phyloP scores from a whole-genome alignment of 2,888 invertebrate species.

The Theretra japonica region DNA sequence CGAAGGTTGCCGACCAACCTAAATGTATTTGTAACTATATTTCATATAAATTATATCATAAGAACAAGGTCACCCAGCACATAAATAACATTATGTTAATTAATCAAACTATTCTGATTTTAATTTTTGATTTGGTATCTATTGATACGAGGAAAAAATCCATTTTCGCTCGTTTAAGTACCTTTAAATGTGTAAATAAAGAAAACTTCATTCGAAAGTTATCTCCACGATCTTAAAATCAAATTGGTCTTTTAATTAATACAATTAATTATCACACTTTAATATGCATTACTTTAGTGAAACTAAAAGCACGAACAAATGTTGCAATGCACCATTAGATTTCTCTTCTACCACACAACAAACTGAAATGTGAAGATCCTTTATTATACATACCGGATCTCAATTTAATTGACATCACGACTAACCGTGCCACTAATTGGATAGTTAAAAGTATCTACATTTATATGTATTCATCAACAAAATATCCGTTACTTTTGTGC shows the following conservation, averaged over 20 bases:
- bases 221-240: no score
- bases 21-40: conserved; percentile 18
- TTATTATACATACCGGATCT: not conserved
- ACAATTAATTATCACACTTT: no score
- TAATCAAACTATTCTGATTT: conserved; percentile 14
- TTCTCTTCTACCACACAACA: no score
- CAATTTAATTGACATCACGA: not conserved
- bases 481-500: conserved; percentile 9
- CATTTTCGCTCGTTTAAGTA: no score
- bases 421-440: not conserved
- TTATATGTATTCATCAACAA: not conserved
- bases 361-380: not conserved
- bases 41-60: conserved; percentile 24
- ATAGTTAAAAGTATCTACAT: not conserved
- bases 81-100: conserved; percentile 10
- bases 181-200: no score
- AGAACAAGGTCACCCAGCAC: not conserved
- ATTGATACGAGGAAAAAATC: not conserved
- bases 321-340: no score
- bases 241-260: no score
- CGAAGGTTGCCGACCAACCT: conserved; percentile 5
- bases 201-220: no score
- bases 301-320: no score
- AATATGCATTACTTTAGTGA: no score
- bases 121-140: not conserved